A percentile compares a stretch with the other conserved stretches of the same genome.
Evolutionary conservation across 2,113 vertebrate species (phyloP).

Genomic region (Ovis aries): ARS-UI_Ramb_v3.0 NC_056056.1:23241501-23242000

Average conservation of each 20-base stretch:
- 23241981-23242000: background rate
- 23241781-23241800: background rate
- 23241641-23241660: background rate
- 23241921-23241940: background rate
- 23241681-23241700: background rate
- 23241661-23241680: no score
- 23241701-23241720: rapidly evolving
- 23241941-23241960: background rate
- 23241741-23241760: no score
- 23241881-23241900: background rate
- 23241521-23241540: background rate
- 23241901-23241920: background rate
- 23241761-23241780: no score
- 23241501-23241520: background rate
- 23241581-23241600: background rate
- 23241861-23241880: background rate
- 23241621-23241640: background rate
- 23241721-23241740: no score
- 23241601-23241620: background rate
- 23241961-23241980: background rate
- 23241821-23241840: background rate
- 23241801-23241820: background rate
- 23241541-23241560: rapidly evolving
- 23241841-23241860: background rate
- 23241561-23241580: background rate